These are phyloP conservation scores for Drosophila nasuta DNA, from an alignment of 1,140 invertebrate genomes.

Conservation along the genomic window DNA sequence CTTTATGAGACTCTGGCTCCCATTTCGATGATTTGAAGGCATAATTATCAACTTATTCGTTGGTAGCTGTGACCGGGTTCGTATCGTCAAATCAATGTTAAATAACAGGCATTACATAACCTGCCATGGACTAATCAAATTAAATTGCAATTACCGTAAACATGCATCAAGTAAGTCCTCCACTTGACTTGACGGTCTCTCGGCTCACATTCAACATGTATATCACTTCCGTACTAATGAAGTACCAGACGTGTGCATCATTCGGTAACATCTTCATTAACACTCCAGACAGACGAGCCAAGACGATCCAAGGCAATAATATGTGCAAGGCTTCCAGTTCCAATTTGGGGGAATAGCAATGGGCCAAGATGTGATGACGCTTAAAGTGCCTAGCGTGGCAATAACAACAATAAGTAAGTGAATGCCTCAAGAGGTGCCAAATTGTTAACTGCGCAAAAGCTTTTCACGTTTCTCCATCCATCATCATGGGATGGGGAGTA, in stretches of 20 bases:
- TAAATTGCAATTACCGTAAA: slow-evolving; percentile 35
- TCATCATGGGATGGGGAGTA: neutral
- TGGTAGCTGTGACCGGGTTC: neutral
- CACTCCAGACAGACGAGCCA: slow-evolving; percentile 19
- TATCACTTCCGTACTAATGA: slow-evolving; percentile 80
- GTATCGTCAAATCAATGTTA: slow-evolving; percentile 22
- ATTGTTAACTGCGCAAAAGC: slow-evolving; percentile 51
- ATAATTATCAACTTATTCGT: slow-evolving; percentile 1
- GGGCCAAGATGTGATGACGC: slow-evolving; percentile 46
- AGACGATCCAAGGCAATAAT: slow-evolving; percentile 38
- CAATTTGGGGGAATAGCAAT: slow-evolving; percentile 28
- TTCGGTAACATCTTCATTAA: slow-evolving; percentile 75
- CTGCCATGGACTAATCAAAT: slow-evolving; percentile 43
- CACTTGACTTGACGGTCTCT: slow-evolving; percentile 38
- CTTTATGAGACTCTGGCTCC: neutral
- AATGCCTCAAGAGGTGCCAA: slow-evolving; percentile 47
- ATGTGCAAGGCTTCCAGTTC: slow-evolving; percentile 60
- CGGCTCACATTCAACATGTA: slow-evolving; percentile 55
- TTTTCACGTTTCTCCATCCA: slow-evolving; percentile 40
- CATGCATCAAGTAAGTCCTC: slow-evolving; percentile 26
- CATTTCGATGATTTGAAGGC: neutral
- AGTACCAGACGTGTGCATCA: slow-evolving; percentile 49
- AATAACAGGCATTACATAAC: slow-evolving; percentile 43
- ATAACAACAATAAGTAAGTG: slow-evolving; percentile 20
- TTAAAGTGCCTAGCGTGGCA: slow-evolving; percentile 18